phyloP scores from a whole-genome alignment of 1,140 invertebrate genomes.

The Pachyrhynchus sulphureomaculatus region DNA sequence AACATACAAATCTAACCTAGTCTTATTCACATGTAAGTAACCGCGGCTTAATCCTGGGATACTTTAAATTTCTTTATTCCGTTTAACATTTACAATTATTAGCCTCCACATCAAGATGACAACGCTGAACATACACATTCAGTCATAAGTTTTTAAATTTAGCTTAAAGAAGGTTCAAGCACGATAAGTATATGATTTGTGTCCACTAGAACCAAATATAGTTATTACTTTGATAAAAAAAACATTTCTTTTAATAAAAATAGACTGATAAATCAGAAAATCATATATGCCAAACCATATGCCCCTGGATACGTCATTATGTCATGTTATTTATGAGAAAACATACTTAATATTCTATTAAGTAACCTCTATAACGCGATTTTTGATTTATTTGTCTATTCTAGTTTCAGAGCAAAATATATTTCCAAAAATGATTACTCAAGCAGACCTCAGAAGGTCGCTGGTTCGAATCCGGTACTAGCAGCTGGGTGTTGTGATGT shows the following conservation, averaged over 20 bases:
- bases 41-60: slow-evolving; percentile 27
- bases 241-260: neutral
- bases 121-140: slow-evolving; percentile 16
- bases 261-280: no score
- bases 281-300: no score
- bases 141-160: slow-evolving; percentile 8
- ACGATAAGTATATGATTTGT: neutral
- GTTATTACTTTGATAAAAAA: neutral
- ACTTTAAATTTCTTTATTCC: slow-evolving; percentile 8
- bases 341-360: no score
- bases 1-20: slow-evolving; percentile 40
- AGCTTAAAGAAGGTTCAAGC: neutral
- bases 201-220: neutral
- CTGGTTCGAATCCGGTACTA: no score
- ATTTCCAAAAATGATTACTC: no score
- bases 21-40: slow-evolving; percentile 42
- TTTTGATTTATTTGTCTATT: no score
- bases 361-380: no score
- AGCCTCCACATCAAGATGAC: slow-evolving; percentile 11
- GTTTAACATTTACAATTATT: neutral
- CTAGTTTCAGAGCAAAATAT: no score
- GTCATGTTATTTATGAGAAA: no score
- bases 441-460: no score
- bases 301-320: no score
- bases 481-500: no score